Conservation (phyloP, 2,888 invertebrate genomes). For the Rhogogaster chlorosoma region DNA sequence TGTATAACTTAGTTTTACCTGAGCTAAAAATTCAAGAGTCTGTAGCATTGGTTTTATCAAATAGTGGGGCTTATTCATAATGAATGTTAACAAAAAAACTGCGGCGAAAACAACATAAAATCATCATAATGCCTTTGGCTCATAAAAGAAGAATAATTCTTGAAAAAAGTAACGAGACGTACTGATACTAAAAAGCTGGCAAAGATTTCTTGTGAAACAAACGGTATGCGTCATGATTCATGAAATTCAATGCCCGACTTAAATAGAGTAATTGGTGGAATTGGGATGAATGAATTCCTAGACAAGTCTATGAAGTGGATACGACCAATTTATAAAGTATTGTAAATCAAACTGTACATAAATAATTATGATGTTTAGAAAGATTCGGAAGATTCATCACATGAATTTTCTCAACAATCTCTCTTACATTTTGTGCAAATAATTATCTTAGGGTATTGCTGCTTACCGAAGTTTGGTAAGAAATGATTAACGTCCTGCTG, state of each 20-base stretch:
- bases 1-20: not conserved
- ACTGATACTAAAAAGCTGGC: not conserved
- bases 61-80: not conserved
- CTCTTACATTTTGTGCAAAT: not conserved
- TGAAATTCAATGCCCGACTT: not conserved
- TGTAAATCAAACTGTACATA: not conserved
- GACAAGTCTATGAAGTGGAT: not conserved
- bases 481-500: not conserved
- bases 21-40: not conserved
- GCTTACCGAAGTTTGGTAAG: not conserved
- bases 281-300: conserved; percentile 10
- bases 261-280: not conserved
- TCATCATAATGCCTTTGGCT: not conserved
- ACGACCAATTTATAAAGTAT: not conserved
- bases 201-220: not conserved
- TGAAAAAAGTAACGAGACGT: not conserved
- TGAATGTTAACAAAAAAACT: not conserved
- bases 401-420: not conserved
- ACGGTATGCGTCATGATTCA: conserved; percentile 18
- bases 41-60: not conserved
- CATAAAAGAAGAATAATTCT: not conserved
- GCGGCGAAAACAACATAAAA: not conserved
- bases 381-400: not conserved
- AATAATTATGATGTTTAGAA: not conserved
- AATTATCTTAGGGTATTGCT: not conserved